Percentiles rank a stretch among this genome's conserved stretches.
Evolutionary conservation across 2,797 vertebrate species (phyloP).

Genomic region (Salarias fasciatus): DNA sequence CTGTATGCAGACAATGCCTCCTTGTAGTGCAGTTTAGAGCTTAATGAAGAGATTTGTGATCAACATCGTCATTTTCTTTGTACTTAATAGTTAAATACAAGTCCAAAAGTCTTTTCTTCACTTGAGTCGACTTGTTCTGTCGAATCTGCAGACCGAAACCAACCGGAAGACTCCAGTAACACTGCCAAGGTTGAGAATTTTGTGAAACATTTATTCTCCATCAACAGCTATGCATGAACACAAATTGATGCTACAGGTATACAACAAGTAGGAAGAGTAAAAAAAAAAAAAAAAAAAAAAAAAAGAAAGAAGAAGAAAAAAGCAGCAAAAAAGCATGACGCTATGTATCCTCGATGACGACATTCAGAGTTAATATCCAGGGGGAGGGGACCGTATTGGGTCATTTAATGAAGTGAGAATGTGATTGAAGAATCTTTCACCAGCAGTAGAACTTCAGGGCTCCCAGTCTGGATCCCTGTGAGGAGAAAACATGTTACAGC

Average conservation of each 20-base stretch:
- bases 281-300: slow-evolving; percentile 59
- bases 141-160: too few relatives aligned
- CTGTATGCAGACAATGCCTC: too few relatives aligned
- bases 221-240: slow-evolving; percentile 43
- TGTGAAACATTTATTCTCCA: slow-evolving; percentile 71
- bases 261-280: slow-evolving; percentile 60
- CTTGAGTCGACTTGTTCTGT: too few relatives aligned
- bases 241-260: slow-evolving; percentile 60
- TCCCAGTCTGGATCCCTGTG: slow-evolving; percentile 71
- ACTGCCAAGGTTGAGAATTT: slow-evolving; percentile 23
- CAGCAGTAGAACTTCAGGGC: slow-evolving; percentile 36
- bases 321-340: too few relatives aligned
- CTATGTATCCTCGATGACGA: slow-evolving; percentile 19
- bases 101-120: too few relatives aligned
- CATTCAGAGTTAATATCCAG: slow-evolving; percentile 6
- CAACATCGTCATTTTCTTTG: too few relatives aligned
- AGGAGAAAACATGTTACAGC: slow-evolving; percentile 31
- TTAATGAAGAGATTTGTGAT: too few relatives aligned
- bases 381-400: slow-evolving; percentile 5
- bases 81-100: too few relatives aligned
- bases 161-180: slow-evolving; percentile 16
- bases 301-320: slow-evolving; percentile 12
- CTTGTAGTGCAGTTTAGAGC: too few relatives aligned
- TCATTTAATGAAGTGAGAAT: slow-evolving; percentile 34
- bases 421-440: slow-evolving; percentile 28